Conservation (phyloP, 1,140 invertebrate genomes). For the Choristoneura fumiferana region DNA sequence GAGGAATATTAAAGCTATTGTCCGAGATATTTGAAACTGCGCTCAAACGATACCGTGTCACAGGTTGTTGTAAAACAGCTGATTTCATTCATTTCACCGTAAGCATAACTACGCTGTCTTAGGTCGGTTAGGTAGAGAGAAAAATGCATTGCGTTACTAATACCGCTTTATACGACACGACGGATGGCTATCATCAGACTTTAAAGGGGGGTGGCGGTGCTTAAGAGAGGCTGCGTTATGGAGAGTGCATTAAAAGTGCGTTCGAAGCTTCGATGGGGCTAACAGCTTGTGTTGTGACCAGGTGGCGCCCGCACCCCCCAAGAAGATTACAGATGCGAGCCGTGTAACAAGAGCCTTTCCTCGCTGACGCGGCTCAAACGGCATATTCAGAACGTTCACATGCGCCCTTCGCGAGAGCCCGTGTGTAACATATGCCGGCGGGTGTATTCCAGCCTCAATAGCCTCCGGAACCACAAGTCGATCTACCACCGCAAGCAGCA, state of each 20-base stretch:
- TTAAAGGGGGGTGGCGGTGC: slow-evolving; percentile 73
- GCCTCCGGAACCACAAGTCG: slow-evolving; percentile 92
- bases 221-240: slow-evolving; percentile 67
- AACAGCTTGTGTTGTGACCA: slow-evolving; percentile 77
- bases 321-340: slow-evolving; percentile 91
- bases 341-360: slow-evolving; percentile 92
- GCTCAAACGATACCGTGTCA: slow-evolving; percentile 22
- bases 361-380: slow-evolving; percentile 90
- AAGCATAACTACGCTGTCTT: slow-evolving; percentile 49
- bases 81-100: slow-evolving; percentile 41
- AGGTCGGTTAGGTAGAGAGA: slow-evolving; percentile 45
- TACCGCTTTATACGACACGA: slow-evolving; percentile 67
- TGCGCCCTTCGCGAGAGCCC: slow-evolving; percentile 89
- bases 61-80: slow-evolving; percentile 32
- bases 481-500: slow-evolving; percentile 89
- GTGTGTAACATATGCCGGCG: slow-evolving; percentile 93
- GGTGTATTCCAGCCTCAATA: slow-evolving; percentile 92
- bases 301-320: slow-evolving; percentile 78
- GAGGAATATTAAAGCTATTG: slow-evolving; percentile 66
- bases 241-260: slow-evolving; percentile 76
- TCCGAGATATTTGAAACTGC: slow-evolving; percentile 58
- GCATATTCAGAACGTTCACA: slow-evolving; percentile 93
- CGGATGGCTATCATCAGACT: slow-evolving; percentile 63
- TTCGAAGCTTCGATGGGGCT: slow-evolving; percentile 75
- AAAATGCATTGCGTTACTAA: slow-evolving; percentile 57